A percentile compares a stretch with the other conserved stretches of the same genome.
phyloP scores from a whole-genome alignment of 2,888 invertebrate genomes.

The Dendrolimus pini region DNA sequence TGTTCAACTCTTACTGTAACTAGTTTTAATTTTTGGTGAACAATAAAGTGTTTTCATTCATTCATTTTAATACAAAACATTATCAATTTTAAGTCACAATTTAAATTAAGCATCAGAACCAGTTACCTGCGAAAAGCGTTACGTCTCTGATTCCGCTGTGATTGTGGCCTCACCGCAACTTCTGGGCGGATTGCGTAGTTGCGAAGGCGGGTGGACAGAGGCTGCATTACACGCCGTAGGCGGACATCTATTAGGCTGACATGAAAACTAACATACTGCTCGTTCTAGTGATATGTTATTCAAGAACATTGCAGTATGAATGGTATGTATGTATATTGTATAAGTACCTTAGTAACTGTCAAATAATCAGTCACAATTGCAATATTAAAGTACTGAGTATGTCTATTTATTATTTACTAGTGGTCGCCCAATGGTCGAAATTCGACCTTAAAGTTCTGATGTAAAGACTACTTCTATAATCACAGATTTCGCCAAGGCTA shows the following conservation, averaged over 20 bases:
- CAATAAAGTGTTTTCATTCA: no score
- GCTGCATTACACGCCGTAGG: constrained; percentile 14
- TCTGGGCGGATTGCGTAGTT: constrained; percentile 22
- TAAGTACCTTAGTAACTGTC: no score
- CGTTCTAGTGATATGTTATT: constrained; percentile 3
- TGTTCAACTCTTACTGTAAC: no score
- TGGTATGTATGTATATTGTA: not conserved
- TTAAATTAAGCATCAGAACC: no score
- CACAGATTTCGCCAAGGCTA: no score
- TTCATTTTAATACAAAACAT: no score
- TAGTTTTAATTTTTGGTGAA: no score
- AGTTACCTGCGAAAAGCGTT: no score
- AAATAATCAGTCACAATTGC: not conserved
- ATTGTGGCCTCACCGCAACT: constrained; percentile 12
- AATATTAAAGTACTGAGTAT: not conserved
- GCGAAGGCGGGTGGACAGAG: constrained; percentile 16
- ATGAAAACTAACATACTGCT: constrained; percentile 2
- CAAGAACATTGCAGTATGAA: not conserved
- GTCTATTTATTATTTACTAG: not conserved
- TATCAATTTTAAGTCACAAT: no score
- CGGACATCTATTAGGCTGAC: constrained; percentile 12
- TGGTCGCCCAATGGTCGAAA: not conserved
- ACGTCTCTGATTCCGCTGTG: no score
- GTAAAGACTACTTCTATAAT: no score
- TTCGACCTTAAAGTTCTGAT: not conserved